A percentile compares a stretch with the other conserved stretches of the same genome.
These are phyloP conservation scores for Gopherus evgoodei DNA, from an alignment of 2,113 vertebrate species.

Conservation along the genomic window DNA sequence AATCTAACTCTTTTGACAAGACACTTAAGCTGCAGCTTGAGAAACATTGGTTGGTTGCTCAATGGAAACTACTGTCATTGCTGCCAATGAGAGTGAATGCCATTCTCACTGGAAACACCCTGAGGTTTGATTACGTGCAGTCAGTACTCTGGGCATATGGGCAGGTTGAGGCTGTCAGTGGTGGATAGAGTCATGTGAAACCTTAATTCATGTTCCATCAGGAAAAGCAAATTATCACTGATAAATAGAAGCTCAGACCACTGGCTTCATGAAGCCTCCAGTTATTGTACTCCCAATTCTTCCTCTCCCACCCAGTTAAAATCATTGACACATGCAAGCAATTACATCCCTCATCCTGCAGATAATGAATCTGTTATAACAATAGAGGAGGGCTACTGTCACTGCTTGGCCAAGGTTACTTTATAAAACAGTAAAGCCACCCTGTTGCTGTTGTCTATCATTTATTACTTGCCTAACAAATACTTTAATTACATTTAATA, in stretches of 20 bases:
- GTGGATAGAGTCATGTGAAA: background rate
- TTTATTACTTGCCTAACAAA: slow-evolving; percentile 83
- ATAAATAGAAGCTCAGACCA: background rate
- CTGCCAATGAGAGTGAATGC: background rate
- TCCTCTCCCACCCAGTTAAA: background rate
- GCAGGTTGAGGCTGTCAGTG: background rate
- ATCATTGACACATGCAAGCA: background rate
- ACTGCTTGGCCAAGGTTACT: slow-evolving; percentile 62
- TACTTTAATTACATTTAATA: slow-evolving; percentile 86
- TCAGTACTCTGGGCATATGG: background rate
- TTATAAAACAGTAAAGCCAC: slow-evolving; percentile 68
- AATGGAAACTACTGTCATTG: background rate
- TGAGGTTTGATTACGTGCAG: background rate
- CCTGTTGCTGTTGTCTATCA: slow-evolving; percentile 71
- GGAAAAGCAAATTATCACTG: background rate
- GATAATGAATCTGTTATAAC: slow-evolving; percentile 54
- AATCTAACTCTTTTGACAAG: slow-evolving; percentile 5
- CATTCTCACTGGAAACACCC: background rate
- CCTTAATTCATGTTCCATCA: slow-evolving; percentile 10
- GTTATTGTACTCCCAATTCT: background rate
- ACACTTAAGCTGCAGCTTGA: background rate
- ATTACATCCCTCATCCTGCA: slow-evolving; percentile 14
- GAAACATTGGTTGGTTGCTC: background rate
- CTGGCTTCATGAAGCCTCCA: background rate
- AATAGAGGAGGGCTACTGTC: slow-evolving; percentile 34